Base-by-base conservation (phyloP, 2,113 vertebrate species). In the Sturnira hondurensis region DNA sequence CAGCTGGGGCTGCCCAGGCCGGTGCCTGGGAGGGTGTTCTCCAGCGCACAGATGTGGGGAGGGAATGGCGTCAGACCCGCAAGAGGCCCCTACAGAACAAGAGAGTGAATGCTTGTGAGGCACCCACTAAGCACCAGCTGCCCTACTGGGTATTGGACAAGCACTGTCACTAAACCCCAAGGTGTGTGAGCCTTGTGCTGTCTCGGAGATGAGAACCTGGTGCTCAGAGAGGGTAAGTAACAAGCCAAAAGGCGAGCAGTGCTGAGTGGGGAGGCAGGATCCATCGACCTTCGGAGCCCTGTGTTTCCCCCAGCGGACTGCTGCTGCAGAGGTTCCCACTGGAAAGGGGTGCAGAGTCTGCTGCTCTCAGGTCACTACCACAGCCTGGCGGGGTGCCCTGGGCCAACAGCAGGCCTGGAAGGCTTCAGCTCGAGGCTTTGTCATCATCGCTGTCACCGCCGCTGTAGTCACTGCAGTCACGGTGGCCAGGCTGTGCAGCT, bases 381-480 rank as follows among this genome's bases (percentile, higher is more conserved):
- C 15, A 19, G 47, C 8, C 43, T 36, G 73, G 36, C 36, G 14
- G 43, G 22, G 26, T 2, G 15, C 47, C 31, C 4, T 17, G 9
- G 1, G 8, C 31, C 2, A 5, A 26, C 17, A 31, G 67, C 6
- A 36, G 28, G 38, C 3, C 28, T n/a, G 26, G 45, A 9, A 28
- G 54, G 47, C 17, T 26, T 38, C 0, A 0, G 56, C 17, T 9
- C 14, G 38, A 2, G 56, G 22, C 50, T 3, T 38, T 24, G 4
- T n/a, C 61, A 1, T 28, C 52, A 12, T 31, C 41, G 19, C 19
- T 54, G 1, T 3, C 12, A 0, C 20, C n/a, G 0, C 50, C 65
- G 10, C 7, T 0, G 0, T 3, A 4, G 0, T 6, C 3, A 1
- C 4, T 6, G 58, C 24, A 28, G 0, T 7, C 2, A 1, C 4